Conservation (phyloP, 2,797 vertebrate genomes). For the Helostoma temminkii region DNA sequence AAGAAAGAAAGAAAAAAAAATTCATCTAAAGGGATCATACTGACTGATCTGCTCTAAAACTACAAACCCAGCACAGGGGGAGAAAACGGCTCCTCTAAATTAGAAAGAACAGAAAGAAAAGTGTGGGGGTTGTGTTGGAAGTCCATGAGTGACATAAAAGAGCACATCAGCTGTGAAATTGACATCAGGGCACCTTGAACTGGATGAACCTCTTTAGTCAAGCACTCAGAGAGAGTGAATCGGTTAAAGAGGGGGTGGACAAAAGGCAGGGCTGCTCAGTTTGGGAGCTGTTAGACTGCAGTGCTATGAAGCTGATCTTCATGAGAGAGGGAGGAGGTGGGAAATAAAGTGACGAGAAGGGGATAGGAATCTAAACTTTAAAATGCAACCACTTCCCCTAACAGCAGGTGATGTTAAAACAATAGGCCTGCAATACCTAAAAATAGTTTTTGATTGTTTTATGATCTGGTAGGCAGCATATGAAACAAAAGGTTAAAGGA, state of each 20-base stretch:
- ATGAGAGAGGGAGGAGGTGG: constrained; percentile 22
- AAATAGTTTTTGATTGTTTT: too few relatives aligned
- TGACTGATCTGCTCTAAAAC: constrained; percentile 66
- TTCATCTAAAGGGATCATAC: constrained; percentile 38
- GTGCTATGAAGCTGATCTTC: constrained; percentile 35
- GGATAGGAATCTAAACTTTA: background rate
- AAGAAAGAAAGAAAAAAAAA: constrained; percentile 20
- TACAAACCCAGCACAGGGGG: constrained; percentile 43
- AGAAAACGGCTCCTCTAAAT: constrained; percentile 46
- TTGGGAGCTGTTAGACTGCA: constrained; percentile 19
- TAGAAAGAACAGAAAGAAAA: constrained; percentile 42
- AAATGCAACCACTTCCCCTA: too few relatives aligned
- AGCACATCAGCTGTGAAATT: constrained; percentile 82
- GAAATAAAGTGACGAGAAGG: constrained; percentile 16
- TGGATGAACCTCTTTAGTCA: constrained; percentile 64
- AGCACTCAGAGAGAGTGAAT: constrained; percentile 35
- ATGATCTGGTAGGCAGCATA: too few relatives aligned
- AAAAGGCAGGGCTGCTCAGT: constrained; percentile 20
- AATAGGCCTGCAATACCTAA: too few relatives aligned
- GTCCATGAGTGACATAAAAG: constrained; percentile 74
- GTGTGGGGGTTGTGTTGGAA: constrained; percentile 34
- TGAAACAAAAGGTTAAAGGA: too few relatives aligned
- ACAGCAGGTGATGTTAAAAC: too few relatives aligned
- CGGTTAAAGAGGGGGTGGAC: constrained; percentile 43
- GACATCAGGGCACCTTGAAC: constrained; percentile 79